Evolutionary conservation across 2,113 vertebrate species (phyloP), one percentile per base, ranked within the genome.

Genomic region (Perca flavescens): DNA sequence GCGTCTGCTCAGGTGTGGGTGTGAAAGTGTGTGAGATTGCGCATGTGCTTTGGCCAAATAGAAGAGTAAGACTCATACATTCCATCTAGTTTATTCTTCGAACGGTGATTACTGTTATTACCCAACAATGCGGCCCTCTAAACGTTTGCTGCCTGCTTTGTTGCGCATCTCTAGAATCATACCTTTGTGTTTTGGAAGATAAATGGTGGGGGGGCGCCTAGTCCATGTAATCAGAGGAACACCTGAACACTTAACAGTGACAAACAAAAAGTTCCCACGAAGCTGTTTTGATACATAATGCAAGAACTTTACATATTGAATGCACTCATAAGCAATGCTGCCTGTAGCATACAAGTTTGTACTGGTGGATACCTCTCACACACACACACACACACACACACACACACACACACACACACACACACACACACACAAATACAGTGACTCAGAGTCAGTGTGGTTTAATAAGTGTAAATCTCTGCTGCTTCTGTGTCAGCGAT

Each of bases 71-170:
- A 89, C 7, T 10, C 56, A 54, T 31, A 49, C 89, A 83, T 92
- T 91, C 86, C 86, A 77, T 84, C 83, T 80, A 82, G 89, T 93
- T 91, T 92, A 90, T 91, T 86, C 86, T 84, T 83, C 67, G 2
- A 83, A 71, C 75, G 0, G 72, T 74, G 86, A 94, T 92, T 89
- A 93, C 85, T 83, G 88, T 91, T 88, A 94, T 93, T 93, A 93
- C 61, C 77, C 74, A 62, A 73, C 82, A 88, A 90, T 86, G 90
- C 58, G 14, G 85, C 69, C 74, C 74, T 88, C 88, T 77, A 80
- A 89, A 81, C 40, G 76, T 65, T 84, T 72, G 69, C 70, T 68
- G 76, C 77, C 67, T 80, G 88, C 80, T 83, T 83, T 83, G 89
- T 85, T 82, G 83, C 19, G 66, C 86, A 16, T 77, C 82, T 84